Evolutionary conservation across 2,113 vertebrate genomes (phyloP), one percentile per base, ranked within the genome.

Genomic region (Tapirus terrestris): DNA sequence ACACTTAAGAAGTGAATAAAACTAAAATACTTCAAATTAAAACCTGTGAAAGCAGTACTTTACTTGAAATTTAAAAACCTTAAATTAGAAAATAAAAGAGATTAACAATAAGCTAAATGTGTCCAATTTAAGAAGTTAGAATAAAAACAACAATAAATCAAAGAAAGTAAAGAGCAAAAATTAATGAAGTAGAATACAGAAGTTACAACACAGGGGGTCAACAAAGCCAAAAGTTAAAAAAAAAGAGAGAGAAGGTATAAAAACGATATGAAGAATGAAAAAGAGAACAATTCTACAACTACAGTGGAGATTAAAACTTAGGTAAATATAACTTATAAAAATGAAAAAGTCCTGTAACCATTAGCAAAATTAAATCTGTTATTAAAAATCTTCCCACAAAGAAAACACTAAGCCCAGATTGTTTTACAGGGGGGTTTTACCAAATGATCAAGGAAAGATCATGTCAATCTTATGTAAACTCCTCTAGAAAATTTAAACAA

Each of bases 41-140:
- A 82, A 82, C 5, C 60, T 67, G 16, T 56, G n/a, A 96, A 88
- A 65, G 36, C 20, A 92, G 31, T 67, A 36, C 10, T 87, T 73
- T 82, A 18, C 51, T 39, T 65, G 48, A 87, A 88, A 88, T 73
- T 92, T 96, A 39, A 88, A 88, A 89, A 85, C 8, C 39, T 21
- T 36, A 67, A 48, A 75, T 63, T 53, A 88, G 67, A 75, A 65
- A 92, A n/a, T 79, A 80, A 95, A 51, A 72, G 72, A 95, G 61
- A 80, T 43, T 63, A 65, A 45, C 16, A 81, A 73, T 12, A 80
- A 51, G 14, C 53, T 63, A 65, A 92, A 4, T 58, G 43, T 63
- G 13, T 53, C 39, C 39, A 81, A 75, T n/a, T 92, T 45, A 92
- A 88, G 75, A 89, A 83, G 20, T 88, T 36, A 89, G 68, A 93